Conservation (phyloP, 1,140 invertebrate genomes). For the Diploscapter pachys region DNA sequence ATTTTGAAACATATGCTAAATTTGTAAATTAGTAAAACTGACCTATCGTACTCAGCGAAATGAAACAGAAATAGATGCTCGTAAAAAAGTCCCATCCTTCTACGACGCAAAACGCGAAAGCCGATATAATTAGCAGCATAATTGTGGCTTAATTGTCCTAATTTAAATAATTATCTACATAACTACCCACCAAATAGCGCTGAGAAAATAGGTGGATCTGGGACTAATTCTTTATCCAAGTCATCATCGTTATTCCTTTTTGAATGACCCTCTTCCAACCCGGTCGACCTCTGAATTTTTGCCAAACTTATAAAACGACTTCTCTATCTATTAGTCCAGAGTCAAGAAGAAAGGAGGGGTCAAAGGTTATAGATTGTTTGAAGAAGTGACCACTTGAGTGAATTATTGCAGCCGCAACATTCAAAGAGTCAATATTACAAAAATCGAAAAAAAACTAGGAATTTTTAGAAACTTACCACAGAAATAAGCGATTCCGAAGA, state of each 20-base stretch:
- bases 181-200: not conserved
- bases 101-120: slow-evolving; percentile 62
- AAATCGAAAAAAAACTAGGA: slow-evolving; percentile 3
- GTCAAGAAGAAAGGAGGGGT: not conserved
- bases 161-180: not conserved
- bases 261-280: not conserved
- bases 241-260: too few relatives aligned
- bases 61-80: slow-evolving; percentile 58
- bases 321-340: not conserved
- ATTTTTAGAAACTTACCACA: slow-evolving; percentile 6
- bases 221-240: too few relatives aligned
- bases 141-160: slow-evolving; percentile 32
- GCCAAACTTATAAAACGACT: slow-evolving; percentile 2
- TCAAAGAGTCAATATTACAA: not conserved
- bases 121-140: slow-evolving; percentile 41
- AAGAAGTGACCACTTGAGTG: slow-evolving; percentile 6
- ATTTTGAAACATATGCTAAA: too few relatives aligned
- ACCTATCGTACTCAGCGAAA: slow-evolving; percentile 60
- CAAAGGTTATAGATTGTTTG: not conserved
- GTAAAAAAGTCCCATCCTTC: slow-evolving; percentile 63
- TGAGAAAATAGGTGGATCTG: too few relatives aligned
- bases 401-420: not conserved
- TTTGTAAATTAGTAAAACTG: too few relatives aligned
- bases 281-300: slow-evolving; percentile 1
- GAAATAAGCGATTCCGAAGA: too few relatives aligned